Evolutionary conservation across 2,113 vertebrate genomes (phyloP), one percentile per base, ranked within the genome.

Genomic region (Neodontobutis hainanensis): DNA sequence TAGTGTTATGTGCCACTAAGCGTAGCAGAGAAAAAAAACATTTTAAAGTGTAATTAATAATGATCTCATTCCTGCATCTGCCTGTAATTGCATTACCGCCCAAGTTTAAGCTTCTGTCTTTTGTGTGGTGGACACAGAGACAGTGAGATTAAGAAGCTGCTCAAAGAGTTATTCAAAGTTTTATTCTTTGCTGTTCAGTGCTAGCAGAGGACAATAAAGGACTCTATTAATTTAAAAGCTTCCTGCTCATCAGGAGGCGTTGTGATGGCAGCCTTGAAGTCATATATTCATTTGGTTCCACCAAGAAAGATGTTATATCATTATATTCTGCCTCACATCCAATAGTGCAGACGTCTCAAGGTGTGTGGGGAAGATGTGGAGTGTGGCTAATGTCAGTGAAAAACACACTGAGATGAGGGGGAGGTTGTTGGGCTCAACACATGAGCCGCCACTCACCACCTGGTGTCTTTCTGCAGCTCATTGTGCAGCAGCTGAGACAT

Each of bases 401-500:
- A 35, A 65, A 9, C 52, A 67, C 6, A 74, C 50, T 32, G 7
- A 15, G n/a, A 44, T 11, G 42, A 27, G 45, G 56, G 35, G 15
- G 10, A 36, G 1, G 34, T 12, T 56, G 3, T 38, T 40, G 40
- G 27, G 15, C 34, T 47, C 1, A 14, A 48, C 57, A 59, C 65
- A 10, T 40, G 59, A 49, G 63, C 66, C 34, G 49, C 62, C 53
- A 78, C 61, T 49, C 79, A 80, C 74, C 77, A 81, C 75, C 80
- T 83, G 75, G 65, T 71, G 60, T 74, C 68, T 62, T 16, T 78
- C 59, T 57, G 51, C 38, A n/a, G 63, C 45, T 56, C 43, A 3
- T 42, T 55, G 11, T 75, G 56, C 61, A 35, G 38, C 59, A 68
- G 65, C 58, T 63, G 65, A 50, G 55, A 62, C 59, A 42, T 56